These are phyloP conservation scores for Spisula solida DNA, from an alignment of 2,888 invertebrate genomes.

Conservation along the genomic window DNA sequence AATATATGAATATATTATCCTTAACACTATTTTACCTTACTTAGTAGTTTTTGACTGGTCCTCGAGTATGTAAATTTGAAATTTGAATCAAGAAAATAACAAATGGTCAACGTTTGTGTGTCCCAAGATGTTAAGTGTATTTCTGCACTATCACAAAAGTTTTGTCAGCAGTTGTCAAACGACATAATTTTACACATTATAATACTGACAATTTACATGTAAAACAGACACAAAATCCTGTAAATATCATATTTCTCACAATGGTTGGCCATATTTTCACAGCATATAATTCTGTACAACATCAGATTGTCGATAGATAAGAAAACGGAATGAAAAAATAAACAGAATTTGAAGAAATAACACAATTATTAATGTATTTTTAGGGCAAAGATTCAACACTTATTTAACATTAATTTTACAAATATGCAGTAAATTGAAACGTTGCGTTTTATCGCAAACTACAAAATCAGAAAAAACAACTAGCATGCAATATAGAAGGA, in stretches of 20 bases:
- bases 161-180: no score
- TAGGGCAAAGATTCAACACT: not conserved
- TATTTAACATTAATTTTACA: not conserved
- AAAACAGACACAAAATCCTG: no score
- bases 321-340: not conserved
- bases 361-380: not conserved
- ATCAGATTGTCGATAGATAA: not conserved
- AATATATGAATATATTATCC: no score
- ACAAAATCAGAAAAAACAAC: not conserved
- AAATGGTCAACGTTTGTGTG: no score
- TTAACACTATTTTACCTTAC: no score
- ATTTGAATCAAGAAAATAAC: no score
- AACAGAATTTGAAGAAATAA: not conserved
- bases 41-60: no score
- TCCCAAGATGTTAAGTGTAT: no score
- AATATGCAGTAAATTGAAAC: slow-evolving; percentile 7
- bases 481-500: slow-evolving; percentile 19
- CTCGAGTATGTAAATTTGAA: no score
- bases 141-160: no score
- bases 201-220: no score
- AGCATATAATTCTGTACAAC: not conserved
- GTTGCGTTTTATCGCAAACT: not conserved
- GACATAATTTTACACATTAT: no score
- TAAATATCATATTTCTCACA: not conserved
- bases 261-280: slow-evolving; percentile 19